These are phyloP conservation scores for Atrina japonica DNA, from an alignment of 2,888 invertebrate species.

Conservation along the genomic window DNA sequence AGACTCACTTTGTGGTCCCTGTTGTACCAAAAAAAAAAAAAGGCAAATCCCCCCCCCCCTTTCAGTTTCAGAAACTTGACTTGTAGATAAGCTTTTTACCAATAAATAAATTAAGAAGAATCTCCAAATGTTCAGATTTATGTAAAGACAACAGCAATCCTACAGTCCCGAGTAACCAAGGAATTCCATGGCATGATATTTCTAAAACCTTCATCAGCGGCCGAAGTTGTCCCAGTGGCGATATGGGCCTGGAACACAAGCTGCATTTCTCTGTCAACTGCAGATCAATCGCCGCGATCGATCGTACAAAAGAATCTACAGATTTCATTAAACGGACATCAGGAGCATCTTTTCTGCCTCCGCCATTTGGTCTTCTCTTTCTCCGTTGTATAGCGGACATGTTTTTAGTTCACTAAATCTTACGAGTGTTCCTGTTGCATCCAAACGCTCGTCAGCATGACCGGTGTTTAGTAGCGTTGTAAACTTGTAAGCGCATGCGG, in stretches of 20 bases:
- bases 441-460: too few relatives aligned
- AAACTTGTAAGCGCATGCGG: too few relatives aligned
- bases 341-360: constrained; percentile 34
- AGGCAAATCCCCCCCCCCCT: too few relatives aligned
- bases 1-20: too few relatives aligned
- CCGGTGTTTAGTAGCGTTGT: too few relatives aligned
- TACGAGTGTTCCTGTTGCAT: too few relatives aligned
- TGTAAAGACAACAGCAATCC: constrained; percentile 89
- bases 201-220: constrained; percentile 83
- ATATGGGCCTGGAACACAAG: constrained; percentile 69
- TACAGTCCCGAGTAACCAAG: constrained; percentile 90
- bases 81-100: too few relatives aligned
- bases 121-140: constrained; percentile 86
- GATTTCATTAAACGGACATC: constrained; percentile 42
- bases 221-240: constrained; percentile 66
- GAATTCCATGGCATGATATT: constrained; percentile 93
- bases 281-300: constrained; percentile 32
- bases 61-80: too few relatives aligned
- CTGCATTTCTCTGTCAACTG: constrained; percentile 49
- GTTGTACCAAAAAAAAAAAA: too few relatives aligned
- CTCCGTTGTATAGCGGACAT: constrained; percentile 44
- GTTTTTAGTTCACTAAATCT: neutral
- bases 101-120: constrained; percentile 92
- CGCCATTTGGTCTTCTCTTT: constrained; percentile 41
- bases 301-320: constrained; percentile 41